These are phyloP conservation scores for Mormyrops boulengeri DNA, from an alignment of 2,797 vertebrate species.

Conservation along the genomic window DNA sequence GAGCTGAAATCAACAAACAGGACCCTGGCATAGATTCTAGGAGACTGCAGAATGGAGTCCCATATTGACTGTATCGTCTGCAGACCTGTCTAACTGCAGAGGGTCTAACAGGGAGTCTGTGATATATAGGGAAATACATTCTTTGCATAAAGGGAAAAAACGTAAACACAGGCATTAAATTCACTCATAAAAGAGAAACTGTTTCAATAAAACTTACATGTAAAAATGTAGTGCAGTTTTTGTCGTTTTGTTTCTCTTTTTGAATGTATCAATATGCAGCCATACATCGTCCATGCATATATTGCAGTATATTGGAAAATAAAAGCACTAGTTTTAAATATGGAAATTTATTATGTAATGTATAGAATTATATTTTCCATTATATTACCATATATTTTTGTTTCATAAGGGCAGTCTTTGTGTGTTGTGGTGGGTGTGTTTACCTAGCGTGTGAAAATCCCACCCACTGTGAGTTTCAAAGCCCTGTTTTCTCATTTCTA, in stretches of 20 bases:
- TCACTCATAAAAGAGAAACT: neutral
- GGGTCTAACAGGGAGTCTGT: neutral
- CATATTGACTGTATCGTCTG: neutral
- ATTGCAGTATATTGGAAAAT: neutral
- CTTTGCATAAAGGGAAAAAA: neutral
- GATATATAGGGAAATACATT: neutral
- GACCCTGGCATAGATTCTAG: neutral
- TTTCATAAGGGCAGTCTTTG: neutral
- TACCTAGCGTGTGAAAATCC: neutral
- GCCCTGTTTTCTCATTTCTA: neutral
- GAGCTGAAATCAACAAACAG: neutral
- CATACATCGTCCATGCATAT: neutral
- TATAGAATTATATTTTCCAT: neutral
- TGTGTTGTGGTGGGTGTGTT: neutral
- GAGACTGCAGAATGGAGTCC: neutral
- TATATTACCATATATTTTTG: neutral
- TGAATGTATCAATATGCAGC: neutral
- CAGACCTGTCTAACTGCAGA: neutral
- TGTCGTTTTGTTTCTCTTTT: neutral
- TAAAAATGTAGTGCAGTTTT: neutral
- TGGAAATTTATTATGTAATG: neutral
- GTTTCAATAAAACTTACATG: neutral
- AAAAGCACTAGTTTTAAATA: neutral
- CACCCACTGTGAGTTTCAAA: neutral
- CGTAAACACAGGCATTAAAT: neutral